These are phyloP conservation scores for Vesta saturnalis DNA, from an alignment of 2,888 invertebrate genomes.

Conservation along the genomic window DNA sequence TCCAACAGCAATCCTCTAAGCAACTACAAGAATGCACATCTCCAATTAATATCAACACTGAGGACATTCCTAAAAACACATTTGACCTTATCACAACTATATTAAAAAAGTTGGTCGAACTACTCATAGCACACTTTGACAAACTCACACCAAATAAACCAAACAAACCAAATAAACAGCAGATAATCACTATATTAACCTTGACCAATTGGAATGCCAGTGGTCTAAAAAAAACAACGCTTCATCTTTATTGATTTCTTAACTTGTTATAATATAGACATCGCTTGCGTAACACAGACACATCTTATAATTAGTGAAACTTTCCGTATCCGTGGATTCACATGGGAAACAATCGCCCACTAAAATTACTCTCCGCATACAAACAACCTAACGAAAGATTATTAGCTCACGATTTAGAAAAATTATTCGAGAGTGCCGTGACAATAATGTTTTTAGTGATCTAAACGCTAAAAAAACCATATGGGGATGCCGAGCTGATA, in stretches of 20 bases:
- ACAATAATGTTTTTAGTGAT: no score
- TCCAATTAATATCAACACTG: neutral
- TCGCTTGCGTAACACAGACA: no score
- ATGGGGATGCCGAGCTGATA: no score
- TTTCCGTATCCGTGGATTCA: neutral
- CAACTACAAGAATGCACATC: neutral
- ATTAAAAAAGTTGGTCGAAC: conserved; percentile 12
- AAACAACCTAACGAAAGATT: neutral
- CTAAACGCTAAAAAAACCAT: no score
- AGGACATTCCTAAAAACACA: neutral
- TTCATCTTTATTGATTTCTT: conserved; percentile 15
- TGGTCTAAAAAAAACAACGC: conserved; percentile 15
- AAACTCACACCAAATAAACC: neutral
- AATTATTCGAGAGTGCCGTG: neutral
- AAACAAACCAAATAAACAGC: conserved; percentile 13
- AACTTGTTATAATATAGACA: conserved; percentile 5
- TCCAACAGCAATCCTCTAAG: neutral
- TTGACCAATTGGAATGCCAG: conserved; percentile 16
- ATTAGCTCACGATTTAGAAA: neutral
- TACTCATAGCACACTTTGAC: conserved; percentile 14
- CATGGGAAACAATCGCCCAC: neutral
- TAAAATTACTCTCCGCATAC: neutral
- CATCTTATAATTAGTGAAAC: no score
- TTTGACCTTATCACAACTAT: conserved; percentile 9
- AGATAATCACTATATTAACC: conserved; percentile 12